Conservation (phyloP, 2,888 invertebrate species). For the Linnaemya tessellans region DNA sequence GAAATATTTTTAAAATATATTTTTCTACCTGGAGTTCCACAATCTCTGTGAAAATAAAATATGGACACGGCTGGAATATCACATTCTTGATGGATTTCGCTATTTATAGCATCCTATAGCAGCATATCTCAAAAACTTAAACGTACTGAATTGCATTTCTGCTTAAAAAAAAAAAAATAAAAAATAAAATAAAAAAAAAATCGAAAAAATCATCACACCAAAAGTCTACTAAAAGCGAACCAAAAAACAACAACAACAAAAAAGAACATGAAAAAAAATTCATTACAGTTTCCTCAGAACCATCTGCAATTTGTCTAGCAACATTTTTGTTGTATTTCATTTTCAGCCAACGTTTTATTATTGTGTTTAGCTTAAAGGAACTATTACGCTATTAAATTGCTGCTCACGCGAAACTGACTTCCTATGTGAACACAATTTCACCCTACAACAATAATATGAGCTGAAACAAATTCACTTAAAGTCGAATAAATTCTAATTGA, state of each 20-base stretch:
- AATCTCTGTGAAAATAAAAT: too few species aligned
- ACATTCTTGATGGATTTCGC: too few species aligned
- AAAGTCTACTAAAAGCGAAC: background rate
- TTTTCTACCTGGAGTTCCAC: too few species aligned
- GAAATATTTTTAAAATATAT: too few species aligned
- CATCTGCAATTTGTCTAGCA: conserved; percentile 69
- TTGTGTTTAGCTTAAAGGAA: conserved; percentile 57
- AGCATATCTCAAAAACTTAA: background rate
- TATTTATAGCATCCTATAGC: too few species aligned
- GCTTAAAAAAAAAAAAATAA: background rate
- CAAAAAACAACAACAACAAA: too few species aligned
- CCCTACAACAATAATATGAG: conserved; percentile 1
- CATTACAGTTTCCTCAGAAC: conserved; percentile 36
- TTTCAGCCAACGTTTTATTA: conserved; percentile 40
- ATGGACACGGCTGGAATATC: too few species aligned
- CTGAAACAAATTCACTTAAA: too few species aligned
- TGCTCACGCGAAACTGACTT: background rate
- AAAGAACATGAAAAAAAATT: background rate
- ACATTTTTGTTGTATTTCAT: conserved; percentile 40
- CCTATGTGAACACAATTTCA: too few species aligned
- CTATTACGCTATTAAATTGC: conserved; percentile 62
- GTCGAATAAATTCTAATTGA: too few species aligned
- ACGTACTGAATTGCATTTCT: background rate
- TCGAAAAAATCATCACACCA: background rate
- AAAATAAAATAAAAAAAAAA: background rate